Conservation (phyloP, 2,113 vertebrate genomes). For the Rana temporaria region DNA sequence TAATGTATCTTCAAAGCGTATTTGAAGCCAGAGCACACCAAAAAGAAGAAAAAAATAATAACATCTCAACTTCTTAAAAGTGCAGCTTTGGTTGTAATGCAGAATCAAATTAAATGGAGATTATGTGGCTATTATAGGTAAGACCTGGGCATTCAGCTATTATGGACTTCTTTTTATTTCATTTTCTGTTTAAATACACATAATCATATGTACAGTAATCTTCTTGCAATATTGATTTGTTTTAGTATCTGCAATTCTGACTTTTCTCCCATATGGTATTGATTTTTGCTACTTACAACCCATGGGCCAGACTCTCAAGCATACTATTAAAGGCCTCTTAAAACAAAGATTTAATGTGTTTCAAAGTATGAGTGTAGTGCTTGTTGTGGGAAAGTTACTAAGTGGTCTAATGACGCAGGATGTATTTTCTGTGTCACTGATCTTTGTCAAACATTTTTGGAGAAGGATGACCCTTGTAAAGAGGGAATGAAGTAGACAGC, state of each 20-base stretch:
- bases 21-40: slow-evolving; percentile 39
- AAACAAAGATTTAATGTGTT: slow-evolving; percentile 43
- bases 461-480: slow-evolving; percentile 33
- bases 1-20: slow-evolving; percentile 49
- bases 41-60: slow-evolving; percentile 41
- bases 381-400: slow-evolving; percentile 46
- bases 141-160: background rate
- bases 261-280: slow-evolving; percentile 47
- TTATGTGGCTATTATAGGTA: background rate
- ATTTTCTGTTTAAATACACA: slow-evolving; percentile 34
- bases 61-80: slow-evolving; percentile 11
- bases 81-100: background rate
- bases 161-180: slow-evolving; percentile 22
- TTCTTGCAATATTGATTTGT: slow-evolving; percentile 50
- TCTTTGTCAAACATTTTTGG: slow-evolving; percentile 38
- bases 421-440: slow-evolving; percentile 29
- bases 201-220: slow-evolving; percentile 41
- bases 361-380: slow-evolving; percentile 33
- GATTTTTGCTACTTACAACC: slow-evolving; percentile 39
- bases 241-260: slow-evolving; percentile 41
- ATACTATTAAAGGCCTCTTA: slow-evolving; percentile 45
- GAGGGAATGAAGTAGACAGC: slow-evolving; percentile 17
- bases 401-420: slow-evolving; percentile 47
- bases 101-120: background rate
- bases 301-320: slow-evolving; percentile 40